Evolutionary conservation across 2,888 invertebrate species (phyloP).

Genomic region (Malthinus seriepunctatus): DNA sequence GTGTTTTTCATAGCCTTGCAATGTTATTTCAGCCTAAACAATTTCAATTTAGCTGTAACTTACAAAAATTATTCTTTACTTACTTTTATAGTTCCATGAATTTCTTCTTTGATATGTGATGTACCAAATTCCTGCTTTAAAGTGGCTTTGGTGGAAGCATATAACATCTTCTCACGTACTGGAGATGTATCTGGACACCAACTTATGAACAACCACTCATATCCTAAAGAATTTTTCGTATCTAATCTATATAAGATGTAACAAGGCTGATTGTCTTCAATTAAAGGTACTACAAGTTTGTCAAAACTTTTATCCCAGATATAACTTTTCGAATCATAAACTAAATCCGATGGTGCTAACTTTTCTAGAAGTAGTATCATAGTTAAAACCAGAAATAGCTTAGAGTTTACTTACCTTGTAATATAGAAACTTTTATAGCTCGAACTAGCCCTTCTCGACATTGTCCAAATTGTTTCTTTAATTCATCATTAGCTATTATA

Average conservation of each 20-base stretch:
- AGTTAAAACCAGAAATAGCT: background rate
- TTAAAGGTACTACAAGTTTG: conserved; percentile 68
- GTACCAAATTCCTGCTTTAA: conserved; percentile 96
- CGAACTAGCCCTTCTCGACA: conserved; percentile 81
- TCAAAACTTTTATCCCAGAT: conserved; percentile 89
- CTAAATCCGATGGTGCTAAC: conserved; percentile 58
- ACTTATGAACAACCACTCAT: conserved; percentile 90
- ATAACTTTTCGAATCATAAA: conserved; percentile 67
- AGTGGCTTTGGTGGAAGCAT: conserved; percentile 97
- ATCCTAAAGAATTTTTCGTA: conserved; percentile 75
- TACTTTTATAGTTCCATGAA: conserved; percentile 84
- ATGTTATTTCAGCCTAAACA: conserved; percentile 66
- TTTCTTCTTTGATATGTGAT: conserved; percentile 90
- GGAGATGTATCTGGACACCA: conserved; percentile 94
- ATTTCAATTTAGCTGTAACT: background rate
- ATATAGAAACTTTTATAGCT: conserved; percentile 81
- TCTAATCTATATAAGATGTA: conserved; percentile 89
- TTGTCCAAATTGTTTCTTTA: conserved; percentile 80
- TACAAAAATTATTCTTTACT: background rate
- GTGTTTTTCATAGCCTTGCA: conserved; percentile 82
- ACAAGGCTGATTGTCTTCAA: conserved; percentile 83
- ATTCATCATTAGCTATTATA: conserved; percentile 74
- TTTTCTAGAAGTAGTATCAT: conserved; percentile 64
- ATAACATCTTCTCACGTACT: conserved; percentile 95
- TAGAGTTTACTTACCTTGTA: conserved; percentile 68